Evolutionary conservation across 2,113 vertebrate species (phyloP).

Genomic region (Trematocara marginatum): DNA sequence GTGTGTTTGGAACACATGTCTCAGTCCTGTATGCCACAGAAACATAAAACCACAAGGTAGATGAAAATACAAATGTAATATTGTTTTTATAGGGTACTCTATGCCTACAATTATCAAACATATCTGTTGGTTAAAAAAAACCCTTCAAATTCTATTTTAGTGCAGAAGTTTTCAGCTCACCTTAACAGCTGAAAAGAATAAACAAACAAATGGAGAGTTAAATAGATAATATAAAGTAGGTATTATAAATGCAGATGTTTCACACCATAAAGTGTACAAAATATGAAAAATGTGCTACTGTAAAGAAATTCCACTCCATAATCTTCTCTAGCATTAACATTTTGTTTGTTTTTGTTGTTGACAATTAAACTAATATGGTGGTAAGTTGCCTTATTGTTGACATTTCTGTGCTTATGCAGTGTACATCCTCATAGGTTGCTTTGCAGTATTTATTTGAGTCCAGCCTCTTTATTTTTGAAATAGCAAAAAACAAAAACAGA

Average conservation of each 20-base stretch:
- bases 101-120: neutral
- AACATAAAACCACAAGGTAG: conserved; percentile 12
- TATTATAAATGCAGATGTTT: neutral
- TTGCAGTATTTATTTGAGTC: neutral
- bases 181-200: neutral
- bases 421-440: neutral
- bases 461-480: neutral
- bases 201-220: neutral
- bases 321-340: neutral
- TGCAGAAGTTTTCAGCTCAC: neutral
- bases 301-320: neutral
- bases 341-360: neutral
- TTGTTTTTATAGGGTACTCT: neutral
- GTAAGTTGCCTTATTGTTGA: neutral
- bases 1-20: conserved; percentile 32
- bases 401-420: neutral
- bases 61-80: neutral
- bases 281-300: neutral
- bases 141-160: neutral
- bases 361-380: neutral
- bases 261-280: neutral
- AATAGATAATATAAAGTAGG: neutral
- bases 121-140: neutral
- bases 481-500: neutral
- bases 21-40: conserved; percentile 11